Percentiles rank a stretch among this genome's conserved stretches.
These are phyloP conservation scores for Drymodes brunneopygia DNA, from an alignment of 2,113 vertebrate genomes.

Conservation along the genomic window DNA sequence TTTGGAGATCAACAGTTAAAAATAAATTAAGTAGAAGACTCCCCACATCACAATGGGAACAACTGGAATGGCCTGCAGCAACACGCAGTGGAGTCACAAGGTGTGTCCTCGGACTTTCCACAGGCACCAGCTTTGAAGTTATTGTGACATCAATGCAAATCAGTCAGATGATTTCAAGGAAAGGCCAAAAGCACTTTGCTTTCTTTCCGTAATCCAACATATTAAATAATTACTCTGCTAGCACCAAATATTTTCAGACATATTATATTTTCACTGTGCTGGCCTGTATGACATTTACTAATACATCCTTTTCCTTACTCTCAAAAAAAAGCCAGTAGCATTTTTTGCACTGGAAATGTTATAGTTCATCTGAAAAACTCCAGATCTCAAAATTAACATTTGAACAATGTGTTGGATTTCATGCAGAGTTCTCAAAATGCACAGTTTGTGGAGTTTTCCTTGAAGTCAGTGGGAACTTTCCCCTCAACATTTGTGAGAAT, in stretches of 20 bases:
- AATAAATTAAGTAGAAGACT: conserved; percentile 56
- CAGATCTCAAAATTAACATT: background rate
- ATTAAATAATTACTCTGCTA: background rate
- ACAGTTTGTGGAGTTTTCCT: background rate
- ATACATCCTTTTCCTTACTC: background rate
- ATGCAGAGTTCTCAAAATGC: background rate
- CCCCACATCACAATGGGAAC: conserved; percentile 42
- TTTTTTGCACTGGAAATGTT: background rate
- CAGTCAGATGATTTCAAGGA: background rate
- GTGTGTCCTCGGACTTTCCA: conserved; percentile 9
- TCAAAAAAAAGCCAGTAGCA: background rate
- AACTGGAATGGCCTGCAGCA: conserved; percentile 8
- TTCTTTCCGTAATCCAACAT: background rate
- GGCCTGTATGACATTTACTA: background rate
- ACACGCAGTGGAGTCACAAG: background rate
- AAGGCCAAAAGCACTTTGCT: background rate
- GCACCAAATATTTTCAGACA: background rate
- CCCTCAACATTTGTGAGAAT: background rate
- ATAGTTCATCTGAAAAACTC: background rate
- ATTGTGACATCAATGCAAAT: background rate
- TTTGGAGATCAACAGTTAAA: conserved; percentile 70
- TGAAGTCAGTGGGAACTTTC: background rate
- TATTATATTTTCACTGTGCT: rapidly evolving
- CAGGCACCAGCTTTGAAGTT: background rate
- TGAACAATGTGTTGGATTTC: background rate